Base-by-base conservation (phyloP, 2,888 invertebrate species). In the Myathropa florea region DNA sequence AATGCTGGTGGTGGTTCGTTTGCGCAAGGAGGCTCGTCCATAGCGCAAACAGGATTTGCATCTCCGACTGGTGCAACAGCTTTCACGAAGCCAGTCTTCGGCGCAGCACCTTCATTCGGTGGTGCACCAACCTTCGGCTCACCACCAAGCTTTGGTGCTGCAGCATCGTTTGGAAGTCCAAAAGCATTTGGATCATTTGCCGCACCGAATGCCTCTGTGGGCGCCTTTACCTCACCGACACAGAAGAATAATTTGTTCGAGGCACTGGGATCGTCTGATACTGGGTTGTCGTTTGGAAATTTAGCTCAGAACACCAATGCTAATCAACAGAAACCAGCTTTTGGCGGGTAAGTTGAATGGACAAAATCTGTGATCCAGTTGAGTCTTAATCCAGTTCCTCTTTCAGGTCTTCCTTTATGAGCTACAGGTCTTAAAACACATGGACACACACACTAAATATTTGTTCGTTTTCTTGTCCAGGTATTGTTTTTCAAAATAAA, bases 261-360 rank as follows among this genome's bases (percentile, higher is more conserved):
- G 64, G 89, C 91, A 0, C 86, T 93, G 30, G 93, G 93, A 2
- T 90, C 92, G 2, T 90, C 91, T 2, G 92, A 92, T 30, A 88
- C 91, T 1, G 91, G 91, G 0, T 83, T 92, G 14, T 91, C 92
- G 0, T 93, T 93, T 88, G 93, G 93, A 0, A 93, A 93, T 88
- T 89, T 93, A 65, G 92, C 93, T 4, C 92, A 93, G 65, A 90
- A 90, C 36, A 90, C 91, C 3, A 91, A 90, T 71, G 57, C 89
- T 3, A 90, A 90, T 83, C 88, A 90, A 18, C 90, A 90, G 39
- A 92, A 93, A 67, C 90, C 92, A 2, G 88, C 90, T n/a, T 93
- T 92, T 88, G 93, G 92, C 87, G 93, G 93, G 92, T 92, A 80
- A 90, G 90, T 88, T 6, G 14, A 26, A 24, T 53, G 0, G 10